phyloP scores from a whole-genome alignment of 2,888 invertebrate species.

The Embidobia sp. region DNA sequence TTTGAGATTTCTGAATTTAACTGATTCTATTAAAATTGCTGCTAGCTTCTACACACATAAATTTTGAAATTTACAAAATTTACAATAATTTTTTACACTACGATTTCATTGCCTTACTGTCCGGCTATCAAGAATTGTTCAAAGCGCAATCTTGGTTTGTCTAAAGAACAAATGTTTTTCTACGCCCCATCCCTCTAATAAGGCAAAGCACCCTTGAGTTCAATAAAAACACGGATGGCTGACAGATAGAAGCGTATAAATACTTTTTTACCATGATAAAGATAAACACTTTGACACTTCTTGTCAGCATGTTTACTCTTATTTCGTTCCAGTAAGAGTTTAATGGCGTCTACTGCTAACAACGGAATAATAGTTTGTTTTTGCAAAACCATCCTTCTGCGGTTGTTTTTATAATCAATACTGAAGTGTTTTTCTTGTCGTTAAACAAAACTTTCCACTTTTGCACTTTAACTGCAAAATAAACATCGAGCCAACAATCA shows the following conservation, averaged over 20 bases:
- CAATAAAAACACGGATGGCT: constrained; percentile 3
- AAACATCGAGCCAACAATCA: constrained; percentile 21
- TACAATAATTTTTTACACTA: too few relatives aligned
- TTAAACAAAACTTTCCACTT: constrained; percentile 33
- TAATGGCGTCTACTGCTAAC: constrained; percentile 19
- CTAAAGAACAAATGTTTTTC: too few relatives aligned
- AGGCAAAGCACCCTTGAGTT: background rate
- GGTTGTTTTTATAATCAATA: constrained; percentile 34
- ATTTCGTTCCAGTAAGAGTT: constrained; percentile 20
- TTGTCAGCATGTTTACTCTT: constrained; percentile 1
- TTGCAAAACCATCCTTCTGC: constrained; percentile 3
- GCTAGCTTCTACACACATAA: too few relatives aligned
- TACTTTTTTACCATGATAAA: background rate
- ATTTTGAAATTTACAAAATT: too few relatives aligned
- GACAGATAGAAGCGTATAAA: background rate
- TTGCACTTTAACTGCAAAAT: constrained; percentile 30
- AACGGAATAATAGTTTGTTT: constrained; percentile 21
- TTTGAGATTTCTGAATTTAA: too few relatives aligned
- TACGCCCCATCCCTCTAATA: too few relatives aligned
- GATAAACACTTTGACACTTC: background rate
- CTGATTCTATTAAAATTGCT: too few relatives aligned
- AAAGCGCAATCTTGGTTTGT: too few relatives aligned
- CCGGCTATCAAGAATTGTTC: too few relatives aligned
- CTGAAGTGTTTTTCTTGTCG: constrained; percentile 28
- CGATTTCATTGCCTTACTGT: too few relatives aligned